Evolutionary conservation across 2,113 vertebrate genomes (phyloP).

Genomic region (Anolis sagrei): DNA sequence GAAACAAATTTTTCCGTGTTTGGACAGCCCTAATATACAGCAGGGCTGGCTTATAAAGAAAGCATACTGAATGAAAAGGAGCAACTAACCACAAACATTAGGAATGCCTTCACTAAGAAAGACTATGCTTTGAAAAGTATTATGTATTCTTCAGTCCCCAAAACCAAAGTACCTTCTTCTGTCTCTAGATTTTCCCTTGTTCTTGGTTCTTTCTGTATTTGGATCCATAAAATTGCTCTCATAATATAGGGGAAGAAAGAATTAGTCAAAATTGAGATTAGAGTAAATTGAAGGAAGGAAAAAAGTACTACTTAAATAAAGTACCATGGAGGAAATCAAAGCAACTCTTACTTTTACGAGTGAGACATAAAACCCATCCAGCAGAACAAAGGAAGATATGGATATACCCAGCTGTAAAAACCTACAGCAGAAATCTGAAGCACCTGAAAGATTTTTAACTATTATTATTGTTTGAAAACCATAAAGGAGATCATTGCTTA

Average conservation of each 20-base stretch:
- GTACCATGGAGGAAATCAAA: slow-evolving; percentile 50
- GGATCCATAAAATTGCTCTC: not conserved
- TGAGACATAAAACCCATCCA: slow-evolving; percentile 56
- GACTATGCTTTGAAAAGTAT: not conserved
- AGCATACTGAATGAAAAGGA: not conserved
- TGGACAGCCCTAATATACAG: not conserved
- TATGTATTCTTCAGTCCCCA: not conserved
- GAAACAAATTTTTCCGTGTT: too few species aligned
- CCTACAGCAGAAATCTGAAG: slow-evolving; percentile 34
- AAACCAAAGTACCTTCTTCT: not conserved
- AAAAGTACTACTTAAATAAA: slow-evolving; percentile 48
- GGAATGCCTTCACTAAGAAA: not conserved
- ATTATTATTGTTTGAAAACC: slow-evolving; percentile 39
- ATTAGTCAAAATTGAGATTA: slow-evolving; percentile 3
- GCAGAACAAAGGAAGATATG: slow-evolving; percentile 50
- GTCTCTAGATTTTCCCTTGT: not conserved
- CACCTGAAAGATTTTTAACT: slow-evolving; percentile 41
- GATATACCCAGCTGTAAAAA: slow-evolving; percentile 50
- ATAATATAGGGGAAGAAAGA: not conserved
- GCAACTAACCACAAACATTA: not conserved
- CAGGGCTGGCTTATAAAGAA: not conserved
- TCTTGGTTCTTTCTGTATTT: not conserved
- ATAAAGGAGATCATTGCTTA: slow-evolving; percentile 7
- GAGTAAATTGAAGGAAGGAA: not conserved
- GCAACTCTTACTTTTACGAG: slow-evolving; percentile 30